phyloP scores from a whole-genome alignment of 2,797 vertebrate genomes.

The Meda fulgida region DNA sequence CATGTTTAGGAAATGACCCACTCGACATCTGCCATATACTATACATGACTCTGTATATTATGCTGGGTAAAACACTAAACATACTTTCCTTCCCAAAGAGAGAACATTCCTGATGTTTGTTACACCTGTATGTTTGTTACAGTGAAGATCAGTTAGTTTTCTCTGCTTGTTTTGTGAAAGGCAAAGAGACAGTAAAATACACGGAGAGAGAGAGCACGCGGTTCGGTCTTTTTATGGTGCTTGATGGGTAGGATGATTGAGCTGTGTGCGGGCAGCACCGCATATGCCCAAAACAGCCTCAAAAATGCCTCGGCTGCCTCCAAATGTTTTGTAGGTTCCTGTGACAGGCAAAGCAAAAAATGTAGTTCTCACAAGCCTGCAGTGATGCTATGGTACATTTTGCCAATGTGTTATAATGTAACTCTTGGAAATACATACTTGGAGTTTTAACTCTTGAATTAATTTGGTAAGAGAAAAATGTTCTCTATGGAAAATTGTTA shows the following conservation, averaged over 20 bases:
- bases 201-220: background rate
- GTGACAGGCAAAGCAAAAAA: slow-evolving; percentile 45
- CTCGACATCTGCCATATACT: slow-evolving; percentile 12
- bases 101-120: slow-evolving; percentile 1
- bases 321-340: slow-evolving; percentile 50
- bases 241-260: slow-evolving; percentile 32
- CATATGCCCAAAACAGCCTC: slow-evolving; percentile 27
- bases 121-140: slow-evolving; percentile 27
- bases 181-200: background rate
- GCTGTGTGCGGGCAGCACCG: slow-evolving; percentile 10
- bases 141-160: slow-evolving; percentile 13
- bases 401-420: background rate
- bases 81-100: slow-evolving; percentile 5
- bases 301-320: slow-evolving; percentile 29
- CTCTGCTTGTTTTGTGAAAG: slow-evolving; percentile 8
- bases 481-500: background rate
- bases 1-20: slow-evolving; percentile 21
- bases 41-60: slow-evolving; percentile 12
- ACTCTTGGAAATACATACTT: background rate
- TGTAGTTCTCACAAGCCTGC: background rate
- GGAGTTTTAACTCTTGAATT: background rate
- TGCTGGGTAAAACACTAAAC: slow-evolving; percentile 14
- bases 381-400: background rate
- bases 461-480: background rate
- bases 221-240: background rate